Evolutionary conservation across 2,113 vertebrate species (phyloP).

Genomic region (Aleadryas rufinucha): DNA sequence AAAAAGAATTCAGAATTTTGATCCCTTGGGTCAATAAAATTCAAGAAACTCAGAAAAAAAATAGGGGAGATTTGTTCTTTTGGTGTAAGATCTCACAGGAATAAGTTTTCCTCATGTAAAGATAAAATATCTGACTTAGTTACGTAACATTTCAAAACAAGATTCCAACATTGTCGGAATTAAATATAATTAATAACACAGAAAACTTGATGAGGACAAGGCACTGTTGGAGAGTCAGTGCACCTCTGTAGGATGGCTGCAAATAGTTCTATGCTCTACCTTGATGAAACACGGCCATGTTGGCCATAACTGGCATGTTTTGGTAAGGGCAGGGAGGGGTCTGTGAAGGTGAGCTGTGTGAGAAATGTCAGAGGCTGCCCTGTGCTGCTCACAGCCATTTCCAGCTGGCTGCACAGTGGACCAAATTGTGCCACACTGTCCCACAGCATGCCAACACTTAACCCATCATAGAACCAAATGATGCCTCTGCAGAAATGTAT

Average conservation of each 20-base stretch:
- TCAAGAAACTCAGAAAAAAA: not conserved
- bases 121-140: not conserved
- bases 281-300: fast-evolving
- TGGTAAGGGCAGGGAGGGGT: not conserved
- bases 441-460: fast-evolving
- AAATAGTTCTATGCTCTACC: fast-evolving
- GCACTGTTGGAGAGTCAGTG: not conserved
- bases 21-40: not conserved
- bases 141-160: not conserved
- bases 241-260: not conserved
- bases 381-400: not conserved
- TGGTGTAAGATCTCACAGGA: not conserved
- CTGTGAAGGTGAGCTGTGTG: not conserved
- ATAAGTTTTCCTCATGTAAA: not conserved
- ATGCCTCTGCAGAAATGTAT: not conserved
- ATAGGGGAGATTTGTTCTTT: not conserved
- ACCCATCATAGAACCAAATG: not conserved
- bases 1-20: not conserved
- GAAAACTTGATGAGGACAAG: not conserved
- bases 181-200: not conserved
- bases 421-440: not conserved
- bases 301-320: not conserved
- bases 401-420: not conserved
- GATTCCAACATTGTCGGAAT: not conserved
- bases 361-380: not conserved